Percentiles rank a stretch among this genome's conserved stretches.
Evolutionary conservation across 1,140 invertebrate species (phyloP).

Genomic region (Chionoecetes opilio): DNA sequence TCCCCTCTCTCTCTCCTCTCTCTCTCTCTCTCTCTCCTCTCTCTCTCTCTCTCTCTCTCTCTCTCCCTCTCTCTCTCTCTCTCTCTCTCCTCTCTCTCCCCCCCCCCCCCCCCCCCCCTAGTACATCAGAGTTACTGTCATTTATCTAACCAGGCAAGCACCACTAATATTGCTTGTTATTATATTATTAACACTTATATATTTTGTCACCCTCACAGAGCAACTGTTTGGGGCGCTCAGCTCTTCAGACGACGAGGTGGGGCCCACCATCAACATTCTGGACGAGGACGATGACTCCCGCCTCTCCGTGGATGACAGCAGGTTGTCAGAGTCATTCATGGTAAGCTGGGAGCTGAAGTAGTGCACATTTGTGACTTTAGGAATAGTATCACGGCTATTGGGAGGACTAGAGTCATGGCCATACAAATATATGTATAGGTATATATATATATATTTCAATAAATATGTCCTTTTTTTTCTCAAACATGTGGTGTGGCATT

Average conservation of each 20-base stretch:
- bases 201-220: conserved; percentile 45
- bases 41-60: too few species aligned
- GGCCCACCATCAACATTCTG: conserved; percentile 86
- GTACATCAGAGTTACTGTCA: too few species aligned
- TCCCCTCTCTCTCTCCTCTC: too few species aligned
- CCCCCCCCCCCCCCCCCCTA: too few species aligned
- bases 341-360: conserved; percentile 46
- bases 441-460: neutral
- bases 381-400: neutral
- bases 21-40: too few species aligned
- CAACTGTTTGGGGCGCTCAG: conserved; percentile 91
- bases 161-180: too few species aligned
- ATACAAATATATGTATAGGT: neutral
- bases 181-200: neutral
- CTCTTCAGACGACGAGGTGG: conserved; percentile 87
- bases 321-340: conserved; percentile 77
- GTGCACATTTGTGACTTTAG: neutral
- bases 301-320: conserved; percentile 86
- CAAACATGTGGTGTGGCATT: too few species aligned
- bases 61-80: conserved; percentile 22
- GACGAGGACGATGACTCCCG: conserved; percentile 91
- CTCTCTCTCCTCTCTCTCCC: conserved; percentile 22
- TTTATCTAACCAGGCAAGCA: neutral
- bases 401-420: neutral
- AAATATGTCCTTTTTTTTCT: too few species aligned